A percentile compares a stretch with the other conserved stretches of the same genome.
These are phyloP conservation scores for Darevskia nairensis DNA, from an alignment of 2,797 vertebrate species.

Conservation along the genomic window DNA sequence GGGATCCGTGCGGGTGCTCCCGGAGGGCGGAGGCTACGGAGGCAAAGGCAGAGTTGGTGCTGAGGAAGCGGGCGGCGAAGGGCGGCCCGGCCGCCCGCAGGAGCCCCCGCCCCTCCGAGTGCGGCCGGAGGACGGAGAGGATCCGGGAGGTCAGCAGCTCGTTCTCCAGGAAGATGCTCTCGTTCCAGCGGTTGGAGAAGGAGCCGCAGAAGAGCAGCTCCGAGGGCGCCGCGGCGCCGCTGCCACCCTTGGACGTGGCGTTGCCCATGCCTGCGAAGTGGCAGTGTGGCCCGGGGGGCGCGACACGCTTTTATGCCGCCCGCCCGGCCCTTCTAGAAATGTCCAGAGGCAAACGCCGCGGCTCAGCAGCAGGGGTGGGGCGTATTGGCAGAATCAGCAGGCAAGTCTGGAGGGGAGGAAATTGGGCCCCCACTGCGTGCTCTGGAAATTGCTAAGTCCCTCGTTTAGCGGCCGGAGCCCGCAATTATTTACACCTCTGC, in stretches of 20 bases:
- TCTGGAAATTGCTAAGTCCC: conserved; percentile 70
- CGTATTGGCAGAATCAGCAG: conserved; percentile 76
- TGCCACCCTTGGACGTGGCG: conserved; percentile 70
- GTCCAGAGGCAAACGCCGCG: conserved; percentile 75
- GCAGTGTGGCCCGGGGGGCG: conserved; percentile 58
- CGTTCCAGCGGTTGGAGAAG: conserved; percentile 77
- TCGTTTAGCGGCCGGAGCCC: conserved; percentile 67
- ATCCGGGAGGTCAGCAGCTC: conserved; percentile 85
- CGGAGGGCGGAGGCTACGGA: conserved; percentile 81
- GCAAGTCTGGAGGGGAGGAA: conserved; percentile 75
- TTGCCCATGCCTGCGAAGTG: conserved; percentile 73
- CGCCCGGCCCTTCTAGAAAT: conserved; percentile 79
- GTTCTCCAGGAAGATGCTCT: conserved; percentile 81
- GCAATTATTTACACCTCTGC: conserved; percentile 61
- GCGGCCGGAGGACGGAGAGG: conserved; percentile 77
- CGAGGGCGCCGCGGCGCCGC: conserved; percentile 52
- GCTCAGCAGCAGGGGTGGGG: conserved; percentile 67
- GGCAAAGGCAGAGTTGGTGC: conserved; percentile 79
- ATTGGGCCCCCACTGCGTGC: conserved; percentile 78
- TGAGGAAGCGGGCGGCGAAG: conserved; percentile 72
- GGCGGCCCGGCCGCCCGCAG: conserved; percentile 52
- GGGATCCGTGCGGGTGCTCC: conserved; percentile 78
- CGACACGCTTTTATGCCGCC: conserved; percentile 71
- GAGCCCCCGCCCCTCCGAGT: conserved; percentile 59
- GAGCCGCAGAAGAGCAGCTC: conserved; percentile 77